Base-by-base conservation (phyloP, 1,140 invertebrate species). In the Zaprionus ghesquierei region DNA sequence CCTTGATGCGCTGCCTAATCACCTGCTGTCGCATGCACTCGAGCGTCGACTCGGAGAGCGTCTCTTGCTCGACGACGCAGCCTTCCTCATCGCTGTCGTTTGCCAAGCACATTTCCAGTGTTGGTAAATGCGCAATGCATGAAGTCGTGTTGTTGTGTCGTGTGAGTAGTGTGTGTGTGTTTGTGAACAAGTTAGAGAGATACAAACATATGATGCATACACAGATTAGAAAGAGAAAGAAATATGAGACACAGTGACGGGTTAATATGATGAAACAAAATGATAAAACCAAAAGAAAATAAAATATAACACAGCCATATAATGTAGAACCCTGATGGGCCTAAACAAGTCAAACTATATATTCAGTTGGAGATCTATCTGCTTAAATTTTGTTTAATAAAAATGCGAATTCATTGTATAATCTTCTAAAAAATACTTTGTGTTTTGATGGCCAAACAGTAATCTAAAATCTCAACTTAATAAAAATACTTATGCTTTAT, bases 21-120 rank as follows among this genome's bases (percentile, higher is more conserved):
- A 95, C 94, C 92, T 95, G 94, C 89, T 94, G 93, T 89, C 95
- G 93, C 95, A 95, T 95, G 92, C 95, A 94, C 69, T 94, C 94
- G 91, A 95, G 94, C 92, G 95, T 95, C 89, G 95, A 94, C 89
- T 95, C 94, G 93, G 95, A 95, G 77, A 91, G 89, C 94, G 92
- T 74, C 89, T 91, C 90, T 66, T 51, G n/a, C n/a, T n/a, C n/a
- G 44, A 44, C 35, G 27, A 29, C 25, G 25, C 25, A 72, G 66
- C 75, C 79, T 61, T 84, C 93, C 93, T 89, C n/a, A 41, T 41
- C 93, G 93, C 65, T 93, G 92, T 51, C 35, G n/a, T 41, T 33
- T 33, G 31, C 12, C 31, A 33, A 33, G 31, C 31, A 33, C 31
- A 15, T 41, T 41, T 92, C 74, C 75, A 77, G 49, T 68, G 77